These are phyloP conservation scores for Euwallacea fornicatus DNA, from an alignment of 1,140 invertebrate species.

Conservation along the genomic window DNA sequence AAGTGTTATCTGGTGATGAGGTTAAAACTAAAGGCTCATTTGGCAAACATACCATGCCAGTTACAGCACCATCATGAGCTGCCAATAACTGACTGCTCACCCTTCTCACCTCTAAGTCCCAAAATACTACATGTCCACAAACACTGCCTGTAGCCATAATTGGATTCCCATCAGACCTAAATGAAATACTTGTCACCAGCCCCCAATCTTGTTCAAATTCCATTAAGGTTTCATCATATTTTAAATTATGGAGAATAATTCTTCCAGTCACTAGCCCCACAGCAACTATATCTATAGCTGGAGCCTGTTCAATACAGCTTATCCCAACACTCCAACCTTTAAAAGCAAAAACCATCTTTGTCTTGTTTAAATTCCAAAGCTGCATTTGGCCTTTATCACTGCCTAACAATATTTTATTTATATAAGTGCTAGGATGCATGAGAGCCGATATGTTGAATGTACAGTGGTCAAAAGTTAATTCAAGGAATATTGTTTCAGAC, in stretches of 20 bases:
- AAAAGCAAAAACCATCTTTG: conserved; percentile 80
- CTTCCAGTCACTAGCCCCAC: conserved; percentile 81
- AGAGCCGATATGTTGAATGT: conserved; percentile 77
- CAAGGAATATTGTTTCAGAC: conserved; percentile 66
- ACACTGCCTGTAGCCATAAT: conserved; percentile 81
- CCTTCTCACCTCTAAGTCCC: conserved; percentile 88
- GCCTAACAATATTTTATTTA: conserved; percentile 94
- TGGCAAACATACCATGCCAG: conserved; percentile 79
- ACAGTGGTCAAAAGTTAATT: conserved; percentile 71
- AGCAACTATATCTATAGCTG: conserved; percentile 88
- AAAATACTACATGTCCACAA: conserved; percentile 84
- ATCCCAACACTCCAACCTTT: conserved; percentile 74
- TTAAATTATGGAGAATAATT: conserved; percentile 88
- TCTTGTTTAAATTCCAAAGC: conserved; percentile 86
- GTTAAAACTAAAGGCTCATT: conserved; percentile 89
- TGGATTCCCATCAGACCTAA: conserved; percentile 83
- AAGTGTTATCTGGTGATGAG: conserved; percentile 91
- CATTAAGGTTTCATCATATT: conserved; percentile 82
- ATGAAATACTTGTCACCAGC: conserved; percentile 79
- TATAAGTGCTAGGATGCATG: conserved; percentile 87
- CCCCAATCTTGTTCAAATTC: conserved; percentile 93
- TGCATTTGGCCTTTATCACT: conserved; percentile 86
- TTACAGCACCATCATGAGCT: conserved; percentile 75
- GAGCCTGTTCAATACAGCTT: conserved; percentile 76
- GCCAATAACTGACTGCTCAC: conserved; percentile 73